Conservation (phyloP, 2,113 vertebrate genomes). For the Bambusicola thoracicus region DNA sequence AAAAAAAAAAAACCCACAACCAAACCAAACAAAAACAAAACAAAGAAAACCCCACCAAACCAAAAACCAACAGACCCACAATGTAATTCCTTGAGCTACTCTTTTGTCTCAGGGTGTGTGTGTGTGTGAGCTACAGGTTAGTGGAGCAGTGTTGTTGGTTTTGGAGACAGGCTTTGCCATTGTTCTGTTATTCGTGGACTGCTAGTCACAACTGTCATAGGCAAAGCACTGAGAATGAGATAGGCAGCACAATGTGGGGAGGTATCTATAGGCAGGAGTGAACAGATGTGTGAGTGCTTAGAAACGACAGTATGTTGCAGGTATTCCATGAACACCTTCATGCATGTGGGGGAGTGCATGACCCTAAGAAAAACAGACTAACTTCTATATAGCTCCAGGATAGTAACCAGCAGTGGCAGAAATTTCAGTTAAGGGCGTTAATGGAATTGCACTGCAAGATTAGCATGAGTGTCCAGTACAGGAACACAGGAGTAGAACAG, state of each 20-base stretch:
- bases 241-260: accelerated
- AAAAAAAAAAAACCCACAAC: no score
- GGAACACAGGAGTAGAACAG: background rate
- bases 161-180: background rate
- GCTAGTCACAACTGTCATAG: background rate
- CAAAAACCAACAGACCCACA: no score
- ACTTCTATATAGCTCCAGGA: background rate
- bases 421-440: background rate
- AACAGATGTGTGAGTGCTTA: background rate
- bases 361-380: background rate
- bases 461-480: background rate
- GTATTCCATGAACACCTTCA: background rate
- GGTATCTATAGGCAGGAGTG: background rate
- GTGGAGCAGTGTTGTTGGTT: background rate
- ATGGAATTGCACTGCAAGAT: background rate
- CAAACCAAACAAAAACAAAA: no score
- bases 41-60: no score
- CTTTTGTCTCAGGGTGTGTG: background rate
- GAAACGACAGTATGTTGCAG: background rate
- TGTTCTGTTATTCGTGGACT: background rate
- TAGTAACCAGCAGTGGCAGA: background rate
- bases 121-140: background rate
- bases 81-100: background rate
- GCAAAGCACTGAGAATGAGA: background rate
- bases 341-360: accelerated